phyloP scores from a whole-genome alignment of 2,888 invertebrate species.

The Conomelus anceps region DNA sequence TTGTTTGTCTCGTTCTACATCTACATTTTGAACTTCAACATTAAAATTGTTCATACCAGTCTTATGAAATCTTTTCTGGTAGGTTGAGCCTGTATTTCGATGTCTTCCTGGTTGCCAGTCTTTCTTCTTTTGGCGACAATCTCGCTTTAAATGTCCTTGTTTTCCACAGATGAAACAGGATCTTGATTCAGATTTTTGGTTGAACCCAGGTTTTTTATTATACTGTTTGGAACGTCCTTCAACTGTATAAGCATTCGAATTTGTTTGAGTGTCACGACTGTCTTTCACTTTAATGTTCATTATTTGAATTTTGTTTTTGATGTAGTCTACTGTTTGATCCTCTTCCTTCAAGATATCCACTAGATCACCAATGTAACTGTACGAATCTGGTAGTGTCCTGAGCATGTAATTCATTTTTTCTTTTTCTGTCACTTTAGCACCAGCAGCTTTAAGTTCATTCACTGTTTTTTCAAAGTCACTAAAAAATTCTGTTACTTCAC shows the following conservation, averaged over 20 bases:
- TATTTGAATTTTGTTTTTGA: constrained; percentile 35
- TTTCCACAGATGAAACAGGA: constrained; percentile 23
- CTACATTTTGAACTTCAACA: constrained; percentile 12
- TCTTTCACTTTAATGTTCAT: constrained; percentile 26
- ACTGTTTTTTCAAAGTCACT: constrained; percentile 34
- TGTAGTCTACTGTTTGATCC: constrained; percentile 34
- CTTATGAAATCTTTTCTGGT: background rate
- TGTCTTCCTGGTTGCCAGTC: background rate
- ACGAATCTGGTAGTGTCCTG: constrained; percentile 31
- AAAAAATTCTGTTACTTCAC: constrained; percentile 20
- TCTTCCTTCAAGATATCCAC: constrained; percentile 32
- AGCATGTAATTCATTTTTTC: constrained; percentile 35
- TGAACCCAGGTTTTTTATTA: no score
- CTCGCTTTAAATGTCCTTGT: constrained; percentile 28
- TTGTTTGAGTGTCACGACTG: constrained; percentile 18
- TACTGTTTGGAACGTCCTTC: constrained; percentile 12
- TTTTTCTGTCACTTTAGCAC: constrained; percentile 24
- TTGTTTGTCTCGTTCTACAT: background rate
- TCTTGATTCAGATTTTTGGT: no score
- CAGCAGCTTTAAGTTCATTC: constrained; percentile 34
- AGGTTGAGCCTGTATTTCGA: background rate
- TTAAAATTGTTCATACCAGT: constrained; percentile 11
- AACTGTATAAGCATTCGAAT: constrained; percentile 27
- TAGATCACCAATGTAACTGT: constrained; percentile 34
- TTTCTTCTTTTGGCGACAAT: constrained; percentile 22